Base-by-base conservation (phyloP, 2,888 invertebrate genomes). In the Copidosoma aretas region DNA sequence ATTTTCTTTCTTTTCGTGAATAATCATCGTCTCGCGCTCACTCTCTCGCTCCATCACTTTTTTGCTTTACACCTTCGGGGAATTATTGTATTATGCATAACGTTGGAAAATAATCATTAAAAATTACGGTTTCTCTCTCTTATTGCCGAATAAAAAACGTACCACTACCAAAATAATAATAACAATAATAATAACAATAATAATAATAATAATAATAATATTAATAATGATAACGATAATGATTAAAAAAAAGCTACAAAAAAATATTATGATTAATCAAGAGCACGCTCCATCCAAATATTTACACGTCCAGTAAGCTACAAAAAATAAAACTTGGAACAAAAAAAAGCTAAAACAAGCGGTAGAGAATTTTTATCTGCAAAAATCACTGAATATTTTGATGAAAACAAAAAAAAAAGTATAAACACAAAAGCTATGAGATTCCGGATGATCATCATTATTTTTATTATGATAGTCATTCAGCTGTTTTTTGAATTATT, bases 251-350 rank as follows among this genome's bases (percentile, higher is more conserved):
- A 19, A 19, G 19, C 25, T 49, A 62, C 41, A 21, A 62, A 39
- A 22, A 22, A 53, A 15, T n/a, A 8, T 52, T 61, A 52, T 17
- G 19, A 60, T 25, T 43, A 49, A 78, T 77, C 78, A 76, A 77
- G 76, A 82, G 81, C 80, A 80, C 81, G 81, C 81, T 83, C 82
- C 82, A 83, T 83, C 82, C 82, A 82, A 75, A 77, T 82, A 43
- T 65, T 82, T 81, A 65, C 43, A 82, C 82, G 82, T 82, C 82
- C 82, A 81, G 8, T 32, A 32, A 32, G 32, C 32, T 32, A 32
- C 32, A 8, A 81, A 51, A 43, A 71, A 77, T 79, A 77, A 77
- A 76, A 70, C 72, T 77, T 70, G 73, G n/a, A 75, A 77, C 75
- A 22, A 56, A 63, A 46, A 54, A 39, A 32, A 32, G 32, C 32